These are phyloP conservation scores for Pachypsylla venusta DNA, from an alignment of 1,140 invertebrate genomes.

Conservation along the genomic window DNA sequence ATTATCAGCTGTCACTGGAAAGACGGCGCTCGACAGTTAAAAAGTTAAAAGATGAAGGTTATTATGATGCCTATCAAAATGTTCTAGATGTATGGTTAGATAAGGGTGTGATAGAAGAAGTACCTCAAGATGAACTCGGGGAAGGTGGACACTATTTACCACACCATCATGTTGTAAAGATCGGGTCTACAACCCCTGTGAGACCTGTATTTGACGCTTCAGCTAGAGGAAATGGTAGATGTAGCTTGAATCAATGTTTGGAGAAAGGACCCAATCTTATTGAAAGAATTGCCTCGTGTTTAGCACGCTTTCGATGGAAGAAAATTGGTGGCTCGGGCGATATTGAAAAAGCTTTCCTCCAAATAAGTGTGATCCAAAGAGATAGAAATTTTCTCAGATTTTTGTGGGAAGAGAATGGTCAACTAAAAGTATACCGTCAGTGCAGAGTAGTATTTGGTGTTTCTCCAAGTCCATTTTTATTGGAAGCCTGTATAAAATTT, in stretches of 20 bases:
- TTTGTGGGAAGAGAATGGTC: slow-evolving; percentile 18
- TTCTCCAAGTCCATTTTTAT: slow-evolving; percentile 15
- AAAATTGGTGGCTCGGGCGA: neutral
- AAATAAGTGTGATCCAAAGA: neutral
- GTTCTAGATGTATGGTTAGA: neutral
- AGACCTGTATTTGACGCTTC: neutral
- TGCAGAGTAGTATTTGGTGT: slow-evolving; percentile 16
- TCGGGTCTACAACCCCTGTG: neutral
- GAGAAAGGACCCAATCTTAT: slow-evolving; percentile 12
- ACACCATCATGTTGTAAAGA: slow-evolving; percentile 4
- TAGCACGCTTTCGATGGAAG: neutral
- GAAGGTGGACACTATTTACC: slow-evolving; percentile 5
- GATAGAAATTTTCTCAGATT: slow-evolving; percentile 19
- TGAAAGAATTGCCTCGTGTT: neutral
- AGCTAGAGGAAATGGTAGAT: neutral
- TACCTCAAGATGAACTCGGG: neutral
- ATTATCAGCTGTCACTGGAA: neutral
- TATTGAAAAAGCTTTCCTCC: neutral
- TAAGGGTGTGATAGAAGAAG: neutral
- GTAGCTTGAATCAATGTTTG: slow-evolving; percentile 3
- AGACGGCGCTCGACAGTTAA: neutral
- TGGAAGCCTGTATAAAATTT: slow-evolving; percentile 5
- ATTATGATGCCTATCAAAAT: slow-evolving; percentile 1
- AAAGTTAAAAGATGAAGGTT: neutral
- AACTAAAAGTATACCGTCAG: slow-evolving; percentile 12